Percentiles rank a stretch among this genome's conserved stretches.
Conservation (phyloP, 2,888 invertebrate genomes). For the Zygogramma bicolorata region DNA sequence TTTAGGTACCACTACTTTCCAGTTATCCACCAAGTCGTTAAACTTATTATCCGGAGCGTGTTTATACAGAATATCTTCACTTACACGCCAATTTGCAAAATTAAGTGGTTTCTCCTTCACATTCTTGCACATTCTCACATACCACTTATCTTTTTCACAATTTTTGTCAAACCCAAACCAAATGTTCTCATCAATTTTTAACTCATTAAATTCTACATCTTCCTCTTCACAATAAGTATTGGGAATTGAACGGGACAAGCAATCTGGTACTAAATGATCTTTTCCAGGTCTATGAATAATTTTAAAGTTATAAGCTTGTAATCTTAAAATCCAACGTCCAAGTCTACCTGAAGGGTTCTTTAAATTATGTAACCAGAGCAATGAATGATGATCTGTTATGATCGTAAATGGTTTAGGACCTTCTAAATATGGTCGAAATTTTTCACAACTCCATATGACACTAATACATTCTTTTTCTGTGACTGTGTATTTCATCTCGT, state of each 20-base stretch:
- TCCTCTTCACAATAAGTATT: neutral
- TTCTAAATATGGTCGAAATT: slow-evolving; percentile 28
- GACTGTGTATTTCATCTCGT: slow-evolving; percentile 23
- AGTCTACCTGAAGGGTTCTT: slow-evolving; percentile 20
- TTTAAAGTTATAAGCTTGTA: too few species aligned
- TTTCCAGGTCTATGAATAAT: too few species aligned
- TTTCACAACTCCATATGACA: slow-evolving; percentile 28
- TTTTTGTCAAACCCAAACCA: neutral
- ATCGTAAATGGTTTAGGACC: slow-evolving; percentile 35
- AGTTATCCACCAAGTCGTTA: neutral
- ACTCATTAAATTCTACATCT: neutral
- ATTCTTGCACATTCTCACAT: neutral
- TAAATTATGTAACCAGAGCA: slow-evolving; percentile 5
- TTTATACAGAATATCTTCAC: neutral
- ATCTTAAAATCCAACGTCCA: too few species aligned
- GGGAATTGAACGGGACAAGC: too few species aligned
- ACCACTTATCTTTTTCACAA: neutral
- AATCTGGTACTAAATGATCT: too few species aligned
- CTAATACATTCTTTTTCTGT: slow-evolving; percentile 32
- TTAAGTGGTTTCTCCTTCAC: neutral
- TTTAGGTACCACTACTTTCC: neutral
- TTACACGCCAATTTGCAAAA: neutral
- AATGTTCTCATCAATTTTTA: neutral
- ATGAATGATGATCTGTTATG: slow-evolving; percentile 28
- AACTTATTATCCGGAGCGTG: neutral